Base-by-base conservation (phyloP, 37 sponge, comb jelly and placozoan species). In the Chondrilla cf. caribensis region DNA sequence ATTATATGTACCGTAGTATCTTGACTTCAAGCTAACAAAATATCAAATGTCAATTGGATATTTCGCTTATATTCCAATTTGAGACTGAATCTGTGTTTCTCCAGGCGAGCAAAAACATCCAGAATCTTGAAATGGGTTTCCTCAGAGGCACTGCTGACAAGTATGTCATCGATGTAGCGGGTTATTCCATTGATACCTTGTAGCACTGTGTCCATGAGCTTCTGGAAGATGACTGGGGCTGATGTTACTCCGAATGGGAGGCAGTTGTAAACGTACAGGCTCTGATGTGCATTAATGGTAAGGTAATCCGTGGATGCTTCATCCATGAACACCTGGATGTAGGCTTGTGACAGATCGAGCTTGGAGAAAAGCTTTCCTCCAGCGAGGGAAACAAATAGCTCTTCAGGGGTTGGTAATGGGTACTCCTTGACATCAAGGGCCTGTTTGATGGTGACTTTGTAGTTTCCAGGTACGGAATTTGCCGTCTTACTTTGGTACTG, bases 181-280 rank as follows among this genome's bases (percentile, higher is more conserved):
- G 21, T 8, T 32, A 70, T 38, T 8, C 39, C 39, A 33, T 36
- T 9, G 9, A 85, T 35, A 11, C 87, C 87, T 54, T 66, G 76
- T 39, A 82, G 22, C 0, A 86, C 68, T 1, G 40, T 70, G 36
- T 86, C 82, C 79, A 86, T 86, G 14, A 64, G 66, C 33, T 36
- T 26, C 62, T 86, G 87, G 65, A 86, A 86, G 36, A 78, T 79
- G 18, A 82, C 87, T 38, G 70, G 73, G 32, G 77, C 77, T 22
- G 87, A 81, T 6, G 79, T 29, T 17, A 86, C 47, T 24, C 87
- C 82, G 40, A 85, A 85, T 4, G 80, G 86, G 6, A 85, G 70
- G 15, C 86, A 3, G 6, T 62, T 79, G 54, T 51, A 79, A 22
- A 6, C 32, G 24, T 58, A 75, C 21, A 85, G 71, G 15, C 86